Base-by-base conservation (phyloP, 2,888 invertebrate genomes). In the Sturmia bella region DNA sequence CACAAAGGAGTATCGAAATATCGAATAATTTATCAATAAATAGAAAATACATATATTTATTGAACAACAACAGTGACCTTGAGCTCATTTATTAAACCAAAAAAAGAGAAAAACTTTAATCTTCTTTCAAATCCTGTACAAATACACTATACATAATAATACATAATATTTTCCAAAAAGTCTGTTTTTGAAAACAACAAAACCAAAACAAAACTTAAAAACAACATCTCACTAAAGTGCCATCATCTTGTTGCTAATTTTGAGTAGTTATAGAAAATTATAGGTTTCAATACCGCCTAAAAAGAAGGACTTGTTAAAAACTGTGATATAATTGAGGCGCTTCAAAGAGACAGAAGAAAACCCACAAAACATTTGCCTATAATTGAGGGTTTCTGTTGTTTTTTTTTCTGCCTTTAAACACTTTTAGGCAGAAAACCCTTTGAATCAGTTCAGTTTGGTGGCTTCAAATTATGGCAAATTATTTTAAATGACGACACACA, bases 401-500 rank as follows among this genome's bases (percentile, higher is more conserved):
- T 64, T 52, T 24, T 54, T 43, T 24, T 6, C 7, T 70, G 63
- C 56, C 27, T 56, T 68, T 17, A 21, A 9, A 5, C 17, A 15
- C 73, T 64, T 72, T 83, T 70, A 86, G 87, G 85, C 86, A n/a
- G n/a, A n/a, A n/a, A n/a, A 86, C 86, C 86, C 54, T 80, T 80
- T 63, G 61, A 80, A 74, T 50, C 64, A 37, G 75, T 64, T 80
- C 80, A 80, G 64, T 80, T 80, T 81, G 81, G 81, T 81, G 81
- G 81, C 81, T 77, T 57, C 86, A 89, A 89, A 90, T 90, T 89
- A 90, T 87, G 87, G 87, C 87, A 89, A 89, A 90, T 90, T 90
- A 90, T 87, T 88, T 89, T 90, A 90, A 90, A 89, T 89, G 89
- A 89, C 87, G 89, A 87, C 87, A 84, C 81, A 85, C 84, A 84